Evolutionary conservation across 1,140 invertebrate species (phyloP).

Genomic region (Triops longicaudatus): DNA sequence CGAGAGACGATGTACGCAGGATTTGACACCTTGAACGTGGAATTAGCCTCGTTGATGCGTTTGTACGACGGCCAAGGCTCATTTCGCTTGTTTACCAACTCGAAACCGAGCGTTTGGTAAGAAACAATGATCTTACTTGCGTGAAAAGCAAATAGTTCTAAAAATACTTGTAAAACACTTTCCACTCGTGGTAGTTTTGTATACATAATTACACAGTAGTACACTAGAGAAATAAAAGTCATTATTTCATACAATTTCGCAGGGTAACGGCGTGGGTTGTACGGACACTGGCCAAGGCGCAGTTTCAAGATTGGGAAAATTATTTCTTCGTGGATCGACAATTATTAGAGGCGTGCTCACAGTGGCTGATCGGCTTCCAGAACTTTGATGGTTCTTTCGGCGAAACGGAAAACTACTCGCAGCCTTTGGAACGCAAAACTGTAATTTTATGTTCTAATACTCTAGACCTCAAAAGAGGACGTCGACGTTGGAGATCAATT

Average conservation of each 20-base stretch:
- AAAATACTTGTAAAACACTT: too few relatives aligned
- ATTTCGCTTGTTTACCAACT: slow-evolving; percentile 43
- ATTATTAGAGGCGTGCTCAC: slow-evolving; percentile 37
- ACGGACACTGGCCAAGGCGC: slow-evolving; percentile 40
- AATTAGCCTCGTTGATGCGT: slow-evolving; percentile 41
- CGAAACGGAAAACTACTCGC: slow-evolving; percentile 37
- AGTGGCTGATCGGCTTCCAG: slow-evolving; percentile 43
- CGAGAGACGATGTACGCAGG: slow-evolving; percentile 35
- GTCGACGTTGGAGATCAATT: too few relatives aligned
- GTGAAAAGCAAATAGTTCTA: background rate
- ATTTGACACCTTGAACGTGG: slow-evolving; percentile 43
- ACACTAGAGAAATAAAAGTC: too few relatives aligned
- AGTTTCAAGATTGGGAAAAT: slow-evolving; percentile 49
- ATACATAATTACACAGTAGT: too few relatives aligned
- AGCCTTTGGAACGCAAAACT: slow-evolving; percentile 13
- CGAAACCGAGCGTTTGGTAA: slow-evolving; percentile 42
- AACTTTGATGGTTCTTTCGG: slow-evolving; percentile 41
- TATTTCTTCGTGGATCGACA: slow-evolving; percentile 42
- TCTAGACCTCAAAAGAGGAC: too few relatives aligned
- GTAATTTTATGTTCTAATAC: too few relatives aligned
- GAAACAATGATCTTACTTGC: background rate
- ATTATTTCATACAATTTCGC: slow-evolving; percentile 27
- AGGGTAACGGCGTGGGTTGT: slow-evolving; percentile 46
- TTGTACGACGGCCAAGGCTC: slow-evolving; percentile 39
- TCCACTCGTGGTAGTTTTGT: too few relatives aligned